Conservation (phyloP, 92 coral and sea anemone species). For the Epizoanthus scotinus region DNA sequence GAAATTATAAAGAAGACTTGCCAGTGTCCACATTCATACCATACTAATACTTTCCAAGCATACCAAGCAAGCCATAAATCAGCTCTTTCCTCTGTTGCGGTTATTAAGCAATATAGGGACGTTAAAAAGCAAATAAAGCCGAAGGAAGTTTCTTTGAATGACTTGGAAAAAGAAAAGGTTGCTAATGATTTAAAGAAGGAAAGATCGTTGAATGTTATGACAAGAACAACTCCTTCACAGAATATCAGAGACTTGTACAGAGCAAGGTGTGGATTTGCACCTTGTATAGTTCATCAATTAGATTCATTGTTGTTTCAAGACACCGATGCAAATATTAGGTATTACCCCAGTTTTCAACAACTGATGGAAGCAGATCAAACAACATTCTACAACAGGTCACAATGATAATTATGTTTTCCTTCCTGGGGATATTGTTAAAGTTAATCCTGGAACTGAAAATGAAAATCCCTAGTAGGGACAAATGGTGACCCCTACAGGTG, state of each 20-base stretch:
- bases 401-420: too few species aligned
- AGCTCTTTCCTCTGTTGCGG: constrained; percentile 18
- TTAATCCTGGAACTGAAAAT: constrained; percentile 56
- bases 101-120: constrained; percentile 22
- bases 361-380: constrained; percentile 41
- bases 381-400: too few species aligned
- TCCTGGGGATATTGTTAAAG: constrained; percentile 57
- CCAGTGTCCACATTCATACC: constrained; percentile 60
- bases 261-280: constrained; percentile 54
- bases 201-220: too few species aligned
- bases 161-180: not conserved
- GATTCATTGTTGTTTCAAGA: constrained; percentile 42
- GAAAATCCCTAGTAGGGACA: constrained; percentile 43
- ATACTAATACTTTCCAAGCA: constrained; percentile 52
- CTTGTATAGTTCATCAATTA: constrained; percentile 43
- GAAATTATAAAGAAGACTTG: constrained; percentile 62
- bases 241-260: constrained; percentile 47
- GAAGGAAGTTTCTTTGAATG: not conserved
- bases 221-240: constrained; percentile 45
- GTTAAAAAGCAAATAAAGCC: constrained; percentile 7
- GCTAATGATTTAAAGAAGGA: too few species aligned
- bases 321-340: constrained; percentile 1
- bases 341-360: constrained; percentile 48
- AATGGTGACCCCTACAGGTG: constrained; percentile 52
- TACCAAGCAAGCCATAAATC: constrained; percentile 62